Conservation (phyloP, 2,797 vertebrate species). For the Ctenochaetus hawaiiensis region DNA sequence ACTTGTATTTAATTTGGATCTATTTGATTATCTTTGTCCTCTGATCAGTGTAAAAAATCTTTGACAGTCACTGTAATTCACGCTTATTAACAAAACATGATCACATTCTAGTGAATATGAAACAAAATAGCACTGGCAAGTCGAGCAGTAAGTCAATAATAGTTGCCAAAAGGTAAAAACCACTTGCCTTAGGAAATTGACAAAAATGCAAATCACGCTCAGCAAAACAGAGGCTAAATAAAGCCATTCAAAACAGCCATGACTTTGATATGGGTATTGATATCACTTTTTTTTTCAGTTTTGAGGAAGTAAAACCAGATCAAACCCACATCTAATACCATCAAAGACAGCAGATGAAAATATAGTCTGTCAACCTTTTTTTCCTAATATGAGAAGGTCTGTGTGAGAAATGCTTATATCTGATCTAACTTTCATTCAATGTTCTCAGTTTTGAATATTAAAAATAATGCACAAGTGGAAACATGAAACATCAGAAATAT, state of each 20-base stretch:
- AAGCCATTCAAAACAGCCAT: slow-evolving; percentile 25
- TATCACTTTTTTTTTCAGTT: slow-evolving; percentile 1
- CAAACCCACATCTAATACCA: neutral
- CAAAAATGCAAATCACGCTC: slow-evolving; percentile 28
- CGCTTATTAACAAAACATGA: neutral
- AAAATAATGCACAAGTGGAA: neutral
- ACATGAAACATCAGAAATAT: neutral
- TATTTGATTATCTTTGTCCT: neutral
- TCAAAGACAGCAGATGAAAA: neutral
- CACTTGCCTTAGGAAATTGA: neutral
- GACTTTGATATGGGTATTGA: slow-evolving; percentile 25
- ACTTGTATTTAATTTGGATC: neutral
- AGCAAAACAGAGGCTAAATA: slow-evolving; percentile 18
- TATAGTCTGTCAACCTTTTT: neutral
- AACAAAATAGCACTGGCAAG: too few relatives aligned
- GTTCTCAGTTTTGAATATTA: neutral
- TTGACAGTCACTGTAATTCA: neutral
- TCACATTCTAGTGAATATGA: neutral
- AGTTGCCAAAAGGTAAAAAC: neutral
- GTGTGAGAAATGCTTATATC: neutral
- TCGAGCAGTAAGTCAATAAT: neutral
- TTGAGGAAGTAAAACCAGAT: slow-evolving; percentile 45
- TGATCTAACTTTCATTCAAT: neutral
- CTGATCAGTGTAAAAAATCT: neutral
- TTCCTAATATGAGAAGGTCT: neutral